Evolutionary conservation across 2,888 invertebrate species (phyloP).

Genomic region (Sicus ferrugineus): DNA sequence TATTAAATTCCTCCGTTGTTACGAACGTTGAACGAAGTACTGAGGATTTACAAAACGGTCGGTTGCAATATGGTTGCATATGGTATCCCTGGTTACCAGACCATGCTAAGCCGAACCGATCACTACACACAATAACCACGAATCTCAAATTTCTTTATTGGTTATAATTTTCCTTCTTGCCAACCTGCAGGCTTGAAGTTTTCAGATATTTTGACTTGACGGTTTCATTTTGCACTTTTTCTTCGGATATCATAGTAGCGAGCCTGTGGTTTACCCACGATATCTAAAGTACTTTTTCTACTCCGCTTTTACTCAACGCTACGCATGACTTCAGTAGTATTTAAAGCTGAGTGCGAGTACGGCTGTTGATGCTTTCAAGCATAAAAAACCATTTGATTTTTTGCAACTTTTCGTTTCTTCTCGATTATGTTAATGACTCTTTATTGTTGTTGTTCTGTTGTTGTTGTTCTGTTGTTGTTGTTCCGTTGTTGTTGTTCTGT

Average conservation of each 20-base stretch:
- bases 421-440: slow-evolving; percentile 18
- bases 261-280: slow-evolving; percentile 21
- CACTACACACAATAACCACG: background rate
- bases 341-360: background rate
- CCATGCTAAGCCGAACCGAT: background rate
- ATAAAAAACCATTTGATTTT: slow-evolving; percentile 26
- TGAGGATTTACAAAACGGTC: slow-evolving; percentile 1
- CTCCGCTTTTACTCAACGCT: background rate
- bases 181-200: slow-evolving; percentile 11
- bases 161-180: slow-evolving; percentile 9
- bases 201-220: background rate
- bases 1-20: background rate
- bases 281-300: background rate
- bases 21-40: background rate
- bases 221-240: background rate
- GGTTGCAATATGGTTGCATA: background rate
- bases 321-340: slow-evolving; percentile 36
- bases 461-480: too few species aligned
- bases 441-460: background rate
- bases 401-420: background rate
- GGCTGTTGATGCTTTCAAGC: slow-evolving; percentile 11
- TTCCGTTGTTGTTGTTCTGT: too few species aligned
- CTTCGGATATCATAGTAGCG: background rate
- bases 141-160: slow-evolving; percentile 22
- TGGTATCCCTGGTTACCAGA: background rate